phyloP scores from a whole-genome alignment of 2,113 vertebrate genomes.

The Nerophis ophidion region DNA sequence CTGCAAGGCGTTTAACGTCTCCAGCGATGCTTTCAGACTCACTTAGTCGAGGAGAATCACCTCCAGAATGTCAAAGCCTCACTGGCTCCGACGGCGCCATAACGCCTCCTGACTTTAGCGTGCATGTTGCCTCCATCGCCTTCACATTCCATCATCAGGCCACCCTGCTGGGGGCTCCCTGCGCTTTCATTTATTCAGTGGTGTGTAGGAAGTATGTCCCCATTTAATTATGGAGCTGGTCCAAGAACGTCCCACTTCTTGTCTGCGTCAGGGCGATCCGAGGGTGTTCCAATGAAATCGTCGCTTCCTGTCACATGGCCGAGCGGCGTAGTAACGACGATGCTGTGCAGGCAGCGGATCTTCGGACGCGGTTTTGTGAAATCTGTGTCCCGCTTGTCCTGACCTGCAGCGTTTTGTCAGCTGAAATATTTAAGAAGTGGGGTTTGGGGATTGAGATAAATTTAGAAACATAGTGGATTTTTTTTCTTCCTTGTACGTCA shows the following conservation, averaged over 20 bases:
- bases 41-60: conserved; percentile 32
- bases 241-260: too few species aligned
- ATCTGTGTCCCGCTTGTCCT: not conserved
- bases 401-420: conserved; percentile 3
- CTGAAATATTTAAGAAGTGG: conserved; percentile 26
- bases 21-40: conserved; percentile 36
- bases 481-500: conserved; percentile 23
- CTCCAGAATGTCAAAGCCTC: not conserved
- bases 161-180: conserved; percentile 12
- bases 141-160: conserved; percentile 20
- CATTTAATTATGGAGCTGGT: conserved; percentile 57
- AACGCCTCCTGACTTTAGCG: not conserved
- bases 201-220: conserved; percentile 56
- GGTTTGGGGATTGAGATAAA: conserved; percentile 18
- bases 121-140: conserved; percentile 16
- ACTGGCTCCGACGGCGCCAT: not conserved
- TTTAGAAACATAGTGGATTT: conserved; percentile 40
- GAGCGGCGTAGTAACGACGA: not conserved
- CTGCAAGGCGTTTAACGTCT: conserved; percentile 19
- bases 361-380: not conserved
- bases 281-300: not conserved
- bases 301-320: not conserved
- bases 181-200: conserved; percentile 59
- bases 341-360: not conserved
- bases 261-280: not conserved